Conservation (phyloP, 2,113 vertebrate genomes). For the Rhea americana region DNA sequence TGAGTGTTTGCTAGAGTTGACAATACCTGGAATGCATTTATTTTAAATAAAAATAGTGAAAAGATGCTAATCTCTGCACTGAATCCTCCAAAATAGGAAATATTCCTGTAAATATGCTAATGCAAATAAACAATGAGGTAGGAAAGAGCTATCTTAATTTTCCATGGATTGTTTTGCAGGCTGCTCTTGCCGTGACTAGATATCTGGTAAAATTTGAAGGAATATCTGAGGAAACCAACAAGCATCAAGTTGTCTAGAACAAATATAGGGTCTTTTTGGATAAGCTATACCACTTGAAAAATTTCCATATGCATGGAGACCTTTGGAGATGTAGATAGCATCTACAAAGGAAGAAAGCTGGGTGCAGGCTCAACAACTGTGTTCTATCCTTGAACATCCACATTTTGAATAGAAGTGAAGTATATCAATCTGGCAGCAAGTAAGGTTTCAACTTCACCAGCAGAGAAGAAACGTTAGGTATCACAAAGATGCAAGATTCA, state of each 20-base stretch:
- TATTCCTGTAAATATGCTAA: background rate
- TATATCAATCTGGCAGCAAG: background rate
- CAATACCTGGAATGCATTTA: background rate
- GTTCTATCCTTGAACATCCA: background rate
- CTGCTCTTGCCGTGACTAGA: background rate
- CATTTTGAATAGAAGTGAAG: background rate
- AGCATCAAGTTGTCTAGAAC: background rate
- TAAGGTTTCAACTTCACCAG: background rate
- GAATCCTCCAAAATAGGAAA: background rate
- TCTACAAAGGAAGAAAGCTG: background rate
- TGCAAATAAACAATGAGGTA: background rate
- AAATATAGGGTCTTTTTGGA: background rate
- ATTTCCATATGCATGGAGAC: background rate
- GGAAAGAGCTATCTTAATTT: background rate
- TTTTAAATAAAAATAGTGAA: background rate
- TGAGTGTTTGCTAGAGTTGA: background rate
- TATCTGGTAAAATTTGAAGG: background rate
- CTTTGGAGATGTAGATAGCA: background rate
- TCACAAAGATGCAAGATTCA: background rate
- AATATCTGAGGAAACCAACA: no score
- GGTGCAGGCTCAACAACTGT: background rate
- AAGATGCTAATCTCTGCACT: background rate
- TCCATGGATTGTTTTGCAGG: background rate
- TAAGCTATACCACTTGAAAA: background rate
- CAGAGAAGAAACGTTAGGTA: background rate